These are phyloP conservation scores for Ammodytes dubius DNA, from an alignment of 2,113 vertebrate genomes.

Conservation along the genomic window DNA sequence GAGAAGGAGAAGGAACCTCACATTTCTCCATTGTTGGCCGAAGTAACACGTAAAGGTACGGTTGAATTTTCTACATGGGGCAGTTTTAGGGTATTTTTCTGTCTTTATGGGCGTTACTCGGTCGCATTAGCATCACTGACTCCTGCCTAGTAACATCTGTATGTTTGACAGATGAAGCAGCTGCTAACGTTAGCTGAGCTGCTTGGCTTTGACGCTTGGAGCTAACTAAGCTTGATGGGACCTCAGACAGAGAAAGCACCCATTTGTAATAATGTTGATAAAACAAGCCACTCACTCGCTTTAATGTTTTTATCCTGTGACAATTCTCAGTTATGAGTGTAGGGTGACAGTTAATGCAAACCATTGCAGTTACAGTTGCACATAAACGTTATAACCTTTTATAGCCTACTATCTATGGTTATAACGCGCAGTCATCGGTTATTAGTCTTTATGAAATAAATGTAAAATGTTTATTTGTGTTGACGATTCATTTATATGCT, in stretches of 20 bases:
- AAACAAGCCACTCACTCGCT: neutral
- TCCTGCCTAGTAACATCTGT: conserved; percentile 70
- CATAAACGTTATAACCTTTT: neutral
- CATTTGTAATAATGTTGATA: no score
- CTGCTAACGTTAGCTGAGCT: conserved; percentile 72
- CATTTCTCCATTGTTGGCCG: neutral
- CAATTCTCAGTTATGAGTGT: neutral
- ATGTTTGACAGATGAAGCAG: conserved; percentile 65
- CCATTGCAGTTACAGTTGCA: neutral
- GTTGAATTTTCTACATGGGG: no score
- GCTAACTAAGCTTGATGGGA: conserved; percentile 41
- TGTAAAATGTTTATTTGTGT: neutral
- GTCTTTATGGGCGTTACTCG: neutral
- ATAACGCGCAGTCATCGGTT: neutral
- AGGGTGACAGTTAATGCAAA: neutral
- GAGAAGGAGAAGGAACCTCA: conserved; percentile 6
- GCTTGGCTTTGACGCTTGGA: conserved; percentile 20
- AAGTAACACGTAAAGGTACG: conserved; percentile 52
- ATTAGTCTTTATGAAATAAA: neutral
- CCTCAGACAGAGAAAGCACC: neutral
- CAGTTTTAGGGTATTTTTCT: neutral
- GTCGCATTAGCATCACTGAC: conserved; percentile 46
- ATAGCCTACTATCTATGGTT: no score
- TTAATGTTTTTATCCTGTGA: neutral
- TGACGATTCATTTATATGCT: neutral